phyloP scores from a whole-genome alignment of 2,113 vertebrate genomes.

The Orcinus orca region DNA sequence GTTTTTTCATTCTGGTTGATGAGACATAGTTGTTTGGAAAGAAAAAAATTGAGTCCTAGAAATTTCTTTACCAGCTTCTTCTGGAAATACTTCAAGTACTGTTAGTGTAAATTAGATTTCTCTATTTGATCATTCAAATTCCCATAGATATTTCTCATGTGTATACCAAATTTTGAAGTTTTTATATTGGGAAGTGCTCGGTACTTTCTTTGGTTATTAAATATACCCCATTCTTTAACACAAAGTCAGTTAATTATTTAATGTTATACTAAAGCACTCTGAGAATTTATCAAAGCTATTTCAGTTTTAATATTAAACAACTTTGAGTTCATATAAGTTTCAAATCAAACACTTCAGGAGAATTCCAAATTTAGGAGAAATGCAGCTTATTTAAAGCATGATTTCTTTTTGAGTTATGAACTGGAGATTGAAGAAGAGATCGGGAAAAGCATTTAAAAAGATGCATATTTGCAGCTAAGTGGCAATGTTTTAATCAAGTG shows the following conservation, averaged over 20 bases:
- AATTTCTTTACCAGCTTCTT: not conserved
- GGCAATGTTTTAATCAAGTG: slow-evolving; percentile 24
- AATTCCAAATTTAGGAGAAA: slow-evolving; percentile 6
- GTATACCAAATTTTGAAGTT: not conserved
- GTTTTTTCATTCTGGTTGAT: not conserved
- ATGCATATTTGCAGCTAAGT: not conserved
- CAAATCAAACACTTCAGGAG: not conserved
- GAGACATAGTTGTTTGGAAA: not conserved
- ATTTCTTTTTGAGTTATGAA: not conserved
- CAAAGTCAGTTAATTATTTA: not conserved
- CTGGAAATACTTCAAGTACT: not conserved
- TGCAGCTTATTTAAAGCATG: not conserved
- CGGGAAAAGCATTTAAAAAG: not conserved
- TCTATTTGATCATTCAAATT: not conserved
- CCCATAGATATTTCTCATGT: not conserved
- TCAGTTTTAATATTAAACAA: not conserved
- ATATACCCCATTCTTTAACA: not conserved
- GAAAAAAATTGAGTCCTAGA: not conserved
- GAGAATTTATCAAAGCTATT: not conserved
- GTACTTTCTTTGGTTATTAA: not conserved
- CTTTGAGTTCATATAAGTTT: not conserved
- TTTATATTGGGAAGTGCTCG: not conserved
- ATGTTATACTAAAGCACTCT: not conserved
- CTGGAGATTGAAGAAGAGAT: not conserved
- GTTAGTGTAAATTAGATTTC: not conserved